These are phyloP conservation scores for Drosophila busckii DNA, from an alignment of 1,140 invertebrate genomes.

Conservation along the genomic window DNA sequence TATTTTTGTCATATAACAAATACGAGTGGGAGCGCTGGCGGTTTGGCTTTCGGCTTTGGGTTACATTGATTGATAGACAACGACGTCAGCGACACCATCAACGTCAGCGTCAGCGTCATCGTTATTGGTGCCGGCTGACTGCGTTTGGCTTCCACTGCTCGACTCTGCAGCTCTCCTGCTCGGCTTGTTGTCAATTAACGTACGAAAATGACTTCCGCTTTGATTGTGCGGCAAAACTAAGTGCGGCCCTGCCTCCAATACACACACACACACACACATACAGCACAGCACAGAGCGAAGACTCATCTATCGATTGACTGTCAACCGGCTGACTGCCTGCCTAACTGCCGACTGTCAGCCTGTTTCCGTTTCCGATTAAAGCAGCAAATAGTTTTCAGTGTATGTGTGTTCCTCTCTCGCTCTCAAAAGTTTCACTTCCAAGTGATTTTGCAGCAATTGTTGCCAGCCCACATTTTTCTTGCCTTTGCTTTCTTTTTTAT, in stretches of 20 bases:
- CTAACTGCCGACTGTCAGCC: constrained; percentile 60
- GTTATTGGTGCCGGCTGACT: constrained; percentile 28
- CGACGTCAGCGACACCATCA: constrained; percentile 67
- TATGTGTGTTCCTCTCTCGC: constrained; percentile 2
- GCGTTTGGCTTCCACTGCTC: background rate
- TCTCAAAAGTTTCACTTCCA: constrained; percentile 45
- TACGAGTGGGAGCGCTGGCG: constrained; percentile 14
- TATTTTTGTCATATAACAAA: constrained; percentile 61
- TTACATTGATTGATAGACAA: constrained; percentile 65
- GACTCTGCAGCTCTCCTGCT: constrained; percentile 2
- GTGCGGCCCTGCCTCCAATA: constrained; percentile 21
- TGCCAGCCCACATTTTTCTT: constrained; percentile 34
- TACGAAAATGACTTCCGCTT: constrained; percentile 77
- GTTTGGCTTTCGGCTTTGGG: constrained; percentile 25
- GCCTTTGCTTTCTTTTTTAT: constrained; percentile 6
- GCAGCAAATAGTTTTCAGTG: constrained; percentile 69
- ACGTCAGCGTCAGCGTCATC: constrained; percentile 24
- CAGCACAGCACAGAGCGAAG: constrained; percentile 2
- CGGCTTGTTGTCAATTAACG: constrained; percentile 70
- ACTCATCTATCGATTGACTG: constrained; percentile 64
- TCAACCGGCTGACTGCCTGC: constrained; percentile 65
- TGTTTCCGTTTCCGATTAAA: constrained; percentile 76
- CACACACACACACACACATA: background rate
- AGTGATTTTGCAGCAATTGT: constrained; percentile 61
- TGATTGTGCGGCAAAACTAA: constrained; percentile 61